These are phyloP conservation scores for Leuctra nigra DNA, from an alignment of 2,888 invertebrate genomes.

Conservation along the genomic window DNA sequence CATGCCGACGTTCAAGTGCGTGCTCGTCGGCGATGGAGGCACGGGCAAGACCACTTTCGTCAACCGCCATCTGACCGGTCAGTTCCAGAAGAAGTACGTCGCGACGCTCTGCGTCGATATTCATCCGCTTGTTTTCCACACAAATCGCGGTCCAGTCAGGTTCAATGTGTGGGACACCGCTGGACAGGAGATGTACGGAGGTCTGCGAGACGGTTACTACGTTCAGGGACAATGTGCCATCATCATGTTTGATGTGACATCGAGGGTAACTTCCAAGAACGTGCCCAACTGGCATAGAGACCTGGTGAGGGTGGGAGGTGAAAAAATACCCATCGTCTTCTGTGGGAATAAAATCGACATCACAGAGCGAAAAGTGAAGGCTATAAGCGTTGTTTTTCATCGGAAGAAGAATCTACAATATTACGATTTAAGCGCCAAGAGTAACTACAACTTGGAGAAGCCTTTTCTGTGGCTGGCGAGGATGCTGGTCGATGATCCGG, in stretches of 20 bases:
- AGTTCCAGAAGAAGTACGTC: conserved; percentile 99
- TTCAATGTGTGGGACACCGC: conserved; percentile 99
- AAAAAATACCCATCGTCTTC: conserved; percentile 99
- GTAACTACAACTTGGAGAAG: conserved; percentile 99
- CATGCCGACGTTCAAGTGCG: conserved; percentile 94
- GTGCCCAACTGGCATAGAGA: conserved; percentile 99
- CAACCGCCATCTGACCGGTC: conserved; percentile 98
- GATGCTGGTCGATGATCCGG: conserved; percentile 97
- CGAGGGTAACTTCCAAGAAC: conserved; percentile 98
- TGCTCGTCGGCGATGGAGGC: conserved; percentile 98
- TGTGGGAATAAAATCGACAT: conserved; percentile 99
- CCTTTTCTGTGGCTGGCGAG: conserved; percentile 99
- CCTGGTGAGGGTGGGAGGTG: conserved; percentile 93
- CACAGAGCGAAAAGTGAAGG: conserved; percentile 99
- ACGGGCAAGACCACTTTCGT: conserved; percentile 99
- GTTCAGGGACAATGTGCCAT: conserved; percentile 88
- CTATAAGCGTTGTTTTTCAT: conserved; percentile 98
- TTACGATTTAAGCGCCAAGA: conserved; percentile 99
- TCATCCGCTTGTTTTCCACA: conserved; percentile 96
- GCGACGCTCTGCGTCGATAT: conserved; percentile 99
- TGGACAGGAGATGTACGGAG: conserved; percentile 99
- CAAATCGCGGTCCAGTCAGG: conserved; percentile 92
- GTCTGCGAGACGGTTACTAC: conserved; percentile 97
- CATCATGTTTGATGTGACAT: conserved; percentile 99
- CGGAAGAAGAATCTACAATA: conserved; percentile 99